A percentile compares a stretch with the other conserved stretches of the same genome.
Evolutionary conservation across 2,113 vertebrate species (phyloP).

Genomic region (Tragelaphus imberbis): DNA sequence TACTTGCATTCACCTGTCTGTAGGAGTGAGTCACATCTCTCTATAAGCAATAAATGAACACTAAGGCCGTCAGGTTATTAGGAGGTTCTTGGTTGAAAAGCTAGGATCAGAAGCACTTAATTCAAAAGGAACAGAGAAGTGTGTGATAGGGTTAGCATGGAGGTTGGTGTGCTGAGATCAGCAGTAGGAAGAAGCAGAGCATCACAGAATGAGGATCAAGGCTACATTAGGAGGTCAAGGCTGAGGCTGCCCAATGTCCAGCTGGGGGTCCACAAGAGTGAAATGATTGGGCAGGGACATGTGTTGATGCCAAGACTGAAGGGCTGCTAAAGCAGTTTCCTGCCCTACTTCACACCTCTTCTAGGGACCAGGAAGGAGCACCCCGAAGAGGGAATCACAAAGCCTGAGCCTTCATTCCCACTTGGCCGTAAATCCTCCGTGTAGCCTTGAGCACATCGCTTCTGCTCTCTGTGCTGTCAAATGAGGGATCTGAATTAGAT

Average conservation of each 20-base stretch:
- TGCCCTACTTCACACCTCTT: not conserved
- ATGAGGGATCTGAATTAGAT: not conserved
- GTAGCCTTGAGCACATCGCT: not conserved
- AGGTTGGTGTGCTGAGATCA: not conserved
- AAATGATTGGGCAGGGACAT: not conserved
- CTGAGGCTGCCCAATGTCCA: not conserved
- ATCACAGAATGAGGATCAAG: not conserved
- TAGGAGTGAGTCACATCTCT: not conserved
- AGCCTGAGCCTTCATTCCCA: not conserved
- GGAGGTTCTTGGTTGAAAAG: not conserved
- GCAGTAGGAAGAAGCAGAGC: not conserved
- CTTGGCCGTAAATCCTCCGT: not conserved
- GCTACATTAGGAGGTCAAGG: not conserved
- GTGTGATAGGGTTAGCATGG: not conserved
- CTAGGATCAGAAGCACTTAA: not conserved
- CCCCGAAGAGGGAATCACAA: not conserved
- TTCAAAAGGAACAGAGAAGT: not conserved
- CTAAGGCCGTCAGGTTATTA: not conserved
- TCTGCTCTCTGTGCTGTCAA: not conserved
- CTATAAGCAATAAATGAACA: not conserved
- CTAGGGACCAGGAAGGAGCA: not conserved
- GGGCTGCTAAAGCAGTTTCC: not conserved
- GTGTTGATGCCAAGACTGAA: not conserved
- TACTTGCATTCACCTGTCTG: not conserved
- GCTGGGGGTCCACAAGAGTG: not conserved